Conservation (phyloP, 2,797 vertebrate species). For the Brachymystax lenok region DNA sequence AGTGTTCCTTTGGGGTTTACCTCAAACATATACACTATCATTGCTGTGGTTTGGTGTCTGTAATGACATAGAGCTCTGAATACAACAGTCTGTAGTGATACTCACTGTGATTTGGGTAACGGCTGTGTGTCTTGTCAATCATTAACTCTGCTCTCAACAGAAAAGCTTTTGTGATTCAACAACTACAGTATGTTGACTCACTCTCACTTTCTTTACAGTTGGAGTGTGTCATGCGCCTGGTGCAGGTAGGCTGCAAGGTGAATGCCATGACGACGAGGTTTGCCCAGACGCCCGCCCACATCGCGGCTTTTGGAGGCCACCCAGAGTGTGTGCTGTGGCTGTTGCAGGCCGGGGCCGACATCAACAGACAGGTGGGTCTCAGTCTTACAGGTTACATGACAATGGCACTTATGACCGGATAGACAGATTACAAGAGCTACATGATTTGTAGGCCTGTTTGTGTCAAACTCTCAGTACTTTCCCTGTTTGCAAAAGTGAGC, state of each 20-base stretch:
- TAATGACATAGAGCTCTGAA: neutral
- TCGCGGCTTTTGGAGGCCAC: conserved; percentile 92
- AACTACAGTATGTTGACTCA: neutral
- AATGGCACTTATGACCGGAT: neutral
- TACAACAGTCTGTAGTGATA: neutral
- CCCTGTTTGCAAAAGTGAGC: too few species aligned
- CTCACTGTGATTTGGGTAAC: neutral
- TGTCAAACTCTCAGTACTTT: neutral
- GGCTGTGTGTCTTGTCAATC: neutral
- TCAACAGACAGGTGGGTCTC: conserved; percentile 88
- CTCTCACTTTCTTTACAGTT: conserved; percentile 71
- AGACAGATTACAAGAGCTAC: neutral
- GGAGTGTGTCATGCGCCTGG: conserved; percentile 90
- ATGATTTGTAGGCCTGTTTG: neutral
- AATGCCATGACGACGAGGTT: conserved; percentile 86
- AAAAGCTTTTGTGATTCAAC: neutral
- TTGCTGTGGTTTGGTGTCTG: neutral
- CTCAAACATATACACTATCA: neutral
- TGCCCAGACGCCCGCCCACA: conserved; percentile 92
- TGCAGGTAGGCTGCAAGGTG: conserved; percentile 89
- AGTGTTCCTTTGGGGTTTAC: neutral
- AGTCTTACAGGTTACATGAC: neutral
- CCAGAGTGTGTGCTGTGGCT: conserved; percentile 92
- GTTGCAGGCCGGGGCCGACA: conserved; percentile 89
- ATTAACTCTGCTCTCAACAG: neutral